Percentiles rank a stretch among this genome's conserved stretches.
These are phyloP conservation scores for Verasper variegatus DNA, from an alignment of 2,113 vertebrate genomes.

Conservation along the genomic window DNA sequence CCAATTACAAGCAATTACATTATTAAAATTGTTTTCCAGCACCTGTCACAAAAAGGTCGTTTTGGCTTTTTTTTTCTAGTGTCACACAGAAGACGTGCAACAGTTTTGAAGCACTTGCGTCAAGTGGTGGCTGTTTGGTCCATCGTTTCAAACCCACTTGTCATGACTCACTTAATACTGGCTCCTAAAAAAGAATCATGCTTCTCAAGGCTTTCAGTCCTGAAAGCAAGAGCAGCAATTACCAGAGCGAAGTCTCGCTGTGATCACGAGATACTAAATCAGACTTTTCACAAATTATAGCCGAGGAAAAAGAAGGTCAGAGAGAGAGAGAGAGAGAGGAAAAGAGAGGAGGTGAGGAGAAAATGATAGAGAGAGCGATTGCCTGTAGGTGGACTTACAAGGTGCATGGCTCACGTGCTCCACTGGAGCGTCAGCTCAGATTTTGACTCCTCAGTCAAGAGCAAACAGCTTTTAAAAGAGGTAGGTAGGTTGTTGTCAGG, in stretches of 20 bases:
- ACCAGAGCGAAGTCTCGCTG: background rate
- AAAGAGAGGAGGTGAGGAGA: background rate
- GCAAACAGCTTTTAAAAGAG: constrained; percentile 63
- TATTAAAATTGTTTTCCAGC: background rate
- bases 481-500: constrained; percentile 44
- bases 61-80: background rate
- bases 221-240: background rate
- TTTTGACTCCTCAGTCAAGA: constrained; percentile 61
- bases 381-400: constrained; percentile 30
- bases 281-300: background rate
- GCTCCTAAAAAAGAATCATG: background rate
- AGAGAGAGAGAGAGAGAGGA: background rate
- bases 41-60: background rate
- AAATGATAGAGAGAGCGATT: background rate
- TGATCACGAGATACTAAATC: background rate
- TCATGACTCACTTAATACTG: background rate
- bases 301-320: background rate
- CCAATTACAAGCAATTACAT: constrained; percentile 10
- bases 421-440: constrained; percentile 31
- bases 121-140: background rate
- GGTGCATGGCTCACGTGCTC: constrained; percentile 22
- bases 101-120: constrained; percentile 20
- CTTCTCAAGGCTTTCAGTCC: constrained; percentile 3
- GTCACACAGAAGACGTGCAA: background rate
- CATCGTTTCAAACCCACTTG: constrained; percentile 1